Percentiles rank a stretch among this genome's conserved stretches.
phyloP scores from a whole-genome alignment of 2,797 vertebrate genomes.

The Gymnocypris eckloni region DNA sequence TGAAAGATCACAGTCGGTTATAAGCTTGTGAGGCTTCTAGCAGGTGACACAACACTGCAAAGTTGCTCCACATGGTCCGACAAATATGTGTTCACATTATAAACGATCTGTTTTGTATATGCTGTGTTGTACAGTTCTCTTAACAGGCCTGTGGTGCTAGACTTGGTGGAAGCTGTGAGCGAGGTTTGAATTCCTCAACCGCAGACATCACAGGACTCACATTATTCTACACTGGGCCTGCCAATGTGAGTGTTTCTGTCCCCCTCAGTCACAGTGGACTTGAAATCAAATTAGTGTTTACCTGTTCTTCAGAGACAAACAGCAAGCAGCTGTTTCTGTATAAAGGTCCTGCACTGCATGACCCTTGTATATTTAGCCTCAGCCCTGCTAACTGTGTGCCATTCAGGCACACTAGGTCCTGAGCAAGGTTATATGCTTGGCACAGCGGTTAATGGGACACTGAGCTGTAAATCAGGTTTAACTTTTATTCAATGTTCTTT shows the following conservation, averaged over 20 bases:
- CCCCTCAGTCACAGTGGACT: slow-evolving; percentile 48
- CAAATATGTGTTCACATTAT: slow-evolving; percentile 11
- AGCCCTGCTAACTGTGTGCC: slow-evolving; percentile 35
- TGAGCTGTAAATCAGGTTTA: slow-evolving; percentile 43
- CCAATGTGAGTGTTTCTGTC: slow-evolving; percentile 24
- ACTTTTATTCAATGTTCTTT: neutral
- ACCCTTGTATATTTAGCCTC: slow-evolving; percentile 60
- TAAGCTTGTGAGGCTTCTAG: neutral
- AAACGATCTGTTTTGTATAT: neutral
- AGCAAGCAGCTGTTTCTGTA: slow-evolving; percentile 57
- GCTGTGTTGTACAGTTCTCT: slow-evolving; percentile 28
- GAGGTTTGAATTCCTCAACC: slow-evolving; percentile 23
- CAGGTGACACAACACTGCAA: neutral
- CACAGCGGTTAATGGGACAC: slow-evolving; percentile 33
- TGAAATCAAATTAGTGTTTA: slow-evolving; percentile 63
- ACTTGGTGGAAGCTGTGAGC: slow-evolving; percentile 2
- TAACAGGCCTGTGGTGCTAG: slow-evolving; percentile 11
- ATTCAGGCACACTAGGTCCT: slow-evolving; percentile 48
- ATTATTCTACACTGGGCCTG: slow-evolving; percentile 36
- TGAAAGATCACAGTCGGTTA: neutral
- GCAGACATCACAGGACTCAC: slow-evolving; percentile 32
- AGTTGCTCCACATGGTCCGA: neutral
- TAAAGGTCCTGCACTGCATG: slow-evolving; percentile 58
- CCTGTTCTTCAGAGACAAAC: slow-evolving; percentile 55
- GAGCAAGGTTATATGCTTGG: slow-evolving; percentile 51